Evolutionary conservation across 2,113 vertebrate genomes (phyloP), one percentile per base, ranked within the genome.

Genomic region (Chunga burmeisteri): DNA sequence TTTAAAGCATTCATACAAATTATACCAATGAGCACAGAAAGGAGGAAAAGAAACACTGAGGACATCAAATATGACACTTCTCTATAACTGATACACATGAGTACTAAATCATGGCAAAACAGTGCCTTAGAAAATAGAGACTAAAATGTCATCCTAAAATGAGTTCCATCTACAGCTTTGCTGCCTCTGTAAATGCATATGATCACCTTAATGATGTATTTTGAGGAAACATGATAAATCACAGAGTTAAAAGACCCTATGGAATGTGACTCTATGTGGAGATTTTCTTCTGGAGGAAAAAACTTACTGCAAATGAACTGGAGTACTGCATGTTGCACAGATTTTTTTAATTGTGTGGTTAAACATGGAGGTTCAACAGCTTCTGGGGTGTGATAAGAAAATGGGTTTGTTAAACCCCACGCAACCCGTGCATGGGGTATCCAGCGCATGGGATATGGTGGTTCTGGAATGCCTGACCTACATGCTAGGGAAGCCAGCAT

Each of bases 1-100:
- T 88, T 93, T 59, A 63, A 93, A 90, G 82, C 83, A 96, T 95
- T 97, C 87, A 73, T 86, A 93, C 93, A 94, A 98, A 98, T 97
- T 93, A 97, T 68, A 95, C 87, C 87, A 96, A 96, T 96, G 80
- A 89, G 93, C 81, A 70, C 23, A 86, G 88, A 59, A 94, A 94
- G 70, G 91, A 97, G 91, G 82, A 65, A 86, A 74, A 89, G 81
- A 81, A 61, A 85, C 67, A 95, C 75, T 32, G 27, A 81, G 89
- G 95, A 87, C 46, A 94, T 87, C 82, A 93, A 88, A 94, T 71
- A 82, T 16, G 91, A 95, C 72, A 75, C 91, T 88, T 93, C 55
- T 67, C 86, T 59, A 13, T 74, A 90, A 83, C 61, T 49, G 93
- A 87, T 68, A 88, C 56, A 93, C 81, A 40, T 1, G 1, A 80